A percentile compares a stretch with the other conserved stretches of the same genome.
Conservation (phyloP, 2,113 vertebrate genomes). For the Eleginops maclovinus region DNA sequence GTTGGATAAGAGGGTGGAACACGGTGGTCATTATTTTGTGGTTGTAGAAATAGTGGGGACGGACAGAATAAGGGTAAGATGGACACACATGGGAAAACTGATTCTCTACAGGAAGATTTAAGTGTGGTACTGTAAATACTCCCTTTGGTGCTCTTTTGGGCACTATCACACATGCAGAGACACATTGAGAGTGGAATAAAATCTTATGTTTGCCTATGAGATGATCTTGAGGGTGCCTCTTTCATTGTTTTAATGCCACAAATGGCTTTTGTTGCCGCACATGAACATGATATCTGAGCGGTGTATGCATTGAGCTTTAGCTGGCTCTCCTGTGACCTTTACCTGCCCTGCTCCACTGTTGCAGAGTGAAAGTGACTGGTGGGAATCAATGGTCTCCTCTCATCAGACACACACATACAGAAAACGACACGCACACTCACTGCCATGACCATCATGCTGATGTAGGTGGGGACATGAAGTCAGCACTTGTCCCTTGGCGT, state of each 20-base stretch:
- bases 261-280: constrained; percentile 34
- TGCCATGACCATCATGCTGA: constrained; percentile 41
- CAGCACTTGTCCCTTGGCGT: constrained; percentile 45
- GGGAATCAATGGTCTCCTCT: constrained; percentile 65
- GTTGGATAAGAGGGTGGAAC: constrained; percentile 30
- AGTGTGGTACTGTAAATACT: constrained; percentile 28
- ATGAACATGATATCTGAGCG: constrained; percentile 24
- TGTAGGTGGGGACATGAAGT: constrained; percentile 53
- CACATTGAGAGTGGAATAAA: constrained; percentile 11
- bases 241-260: constrained; percentile 19
- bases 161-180: neutral
- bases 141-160: constrained; percentile 8
- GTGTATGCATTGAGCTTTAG: constrained; percentile 8
- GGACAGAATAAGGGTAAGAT: neutral
- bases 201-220: constrained; percentile 9
- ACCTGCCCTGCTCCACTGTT: constrained; percentile 37
- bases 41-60: constrained; percentile 14
- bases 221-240: constrained; percentile 26
- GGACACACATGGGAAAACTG: constrained; percentile 21
- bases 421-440: constrained; percentile 32
- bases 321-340: constrained; percentile 60
- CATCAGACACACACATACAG: constrained; percentile 34
- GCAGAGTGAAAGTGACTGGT: constrained; percentile 50
- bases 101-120: constrained; percentile 23
- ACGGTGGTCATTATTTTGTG: constrained; percentile 46